phyloP scores from a whole-genome alignment of 2,113 vertebrate genomes.

The Cyphomyrus plagiostoma region DNA sequence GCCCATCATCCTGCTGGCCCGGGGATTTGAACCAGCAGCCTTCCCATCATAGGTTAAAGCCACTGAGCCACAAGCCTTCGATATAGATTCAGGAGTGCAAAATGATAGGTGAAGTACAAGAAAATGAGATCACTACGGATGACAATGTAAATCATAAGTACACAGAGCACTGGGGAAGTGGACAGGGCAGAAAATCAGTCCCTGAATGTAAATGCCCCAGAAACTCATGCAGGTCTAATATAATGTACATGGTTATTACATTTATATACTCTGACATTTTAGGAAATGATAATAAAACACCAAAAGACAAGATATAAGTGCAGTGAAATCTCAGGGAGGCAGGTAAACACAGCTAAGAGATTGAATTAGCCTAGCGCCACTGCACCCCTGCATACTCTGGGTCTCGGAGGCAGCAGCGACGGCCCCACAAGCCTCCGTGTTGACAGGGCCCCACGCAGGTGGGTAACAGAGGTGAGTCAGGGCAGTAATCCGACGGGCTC shows the following conservation, averaged over 20 bases:
- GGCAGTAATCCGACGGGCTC: constrained; percentile 41
- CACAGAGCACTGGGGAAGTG: background rate
- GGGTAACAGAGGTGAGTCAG: constrained; percentile 31
- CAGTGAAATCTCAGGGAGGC: background rate
- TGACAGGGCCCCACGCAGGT: background rate
- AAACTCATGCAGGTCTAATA: background rate
- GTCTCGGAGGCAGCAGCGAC: background rate
- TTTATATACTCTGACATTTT: background rate
- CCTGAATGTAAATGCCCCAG: background rate
- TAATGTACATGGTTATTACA: background rate
- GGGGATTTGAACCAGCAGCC: background rate
- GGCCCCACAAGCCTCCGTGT: constrained; percentile 44
- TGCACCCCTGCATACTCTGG: background rate
- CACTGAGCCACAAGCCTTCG: background rate
- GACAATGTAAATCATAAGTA: background rate
- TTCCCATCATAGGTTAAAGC: background rate
- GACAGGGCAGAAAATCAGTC: background rate
- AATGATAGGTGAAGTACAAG: background rate
- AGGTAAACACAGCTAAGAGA: background rate
- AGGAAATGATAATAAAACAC: background rate
- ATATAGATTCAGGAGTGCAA: background rate
- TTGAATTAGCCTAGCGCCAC: background rate
- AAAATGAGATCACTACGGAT: background rate
- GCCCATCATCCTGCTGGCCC: background rate
- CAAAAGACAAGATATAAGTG: background rate